phyloP scores from a whole-genome alignment of 2,797 vertebrate genomes.

The Sarcophilus harrisii region DNA sequence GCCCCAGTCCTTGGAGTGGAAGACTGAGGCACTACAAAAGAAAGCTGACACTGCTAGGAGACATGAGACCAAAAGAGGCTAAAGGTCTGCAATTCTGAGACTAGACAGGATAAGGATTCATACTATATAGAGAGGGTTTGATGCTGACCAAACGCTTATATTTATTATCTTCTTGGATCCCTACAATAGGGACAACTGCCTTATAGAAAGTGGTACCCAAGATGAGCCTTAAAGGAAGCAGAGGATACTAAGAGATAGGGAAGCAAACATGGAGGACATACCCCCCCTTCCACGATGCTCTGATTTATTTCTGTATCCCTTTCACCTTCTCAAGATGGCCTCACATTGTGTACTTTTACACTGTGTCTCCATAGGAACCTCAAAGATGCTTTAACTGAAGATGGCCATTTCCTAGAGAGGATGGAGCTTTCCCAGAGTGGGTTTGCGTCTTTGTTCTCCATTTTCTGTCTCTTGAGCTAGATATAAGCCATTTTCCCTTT shows the following conservation, averaged over 20 bases:
- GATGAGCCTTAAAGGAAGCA: background rate
- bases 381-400: background rate
- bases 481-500: background rate
- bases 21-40: background rate
- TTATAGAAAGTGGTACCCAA: background rate
- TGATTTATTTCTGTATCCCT: background rate
- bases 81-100: background rate
- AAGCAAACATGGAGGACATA: background rate
- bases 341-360: background rate
- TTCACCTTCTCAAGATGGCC: background rate
- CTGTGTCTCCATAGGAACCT: background rate
- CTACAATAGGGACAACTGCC: background rate
- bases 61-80: background rate
- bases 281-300: background rate
- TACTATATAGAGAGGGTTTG: background rate
- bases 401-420: background rate
- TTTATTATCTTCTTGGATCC: background rate
- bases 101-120: background rate
- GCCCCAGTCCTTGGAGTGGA: accelerated
- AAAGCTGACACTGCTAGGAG: background rate
- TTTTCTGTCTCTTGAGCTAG: background rate
- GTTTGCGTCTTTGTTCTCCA: background rate
- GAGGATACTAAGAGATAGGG: background rate
- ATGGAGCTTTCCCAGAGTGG: background rate
- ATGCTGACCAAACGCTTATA: background rate